Evolutionary conservation across 2,113 vertebrate species (phyloP), one percentile per base, ranked within the genome.

Genomic region (Perca fluviatilis): DNA sequence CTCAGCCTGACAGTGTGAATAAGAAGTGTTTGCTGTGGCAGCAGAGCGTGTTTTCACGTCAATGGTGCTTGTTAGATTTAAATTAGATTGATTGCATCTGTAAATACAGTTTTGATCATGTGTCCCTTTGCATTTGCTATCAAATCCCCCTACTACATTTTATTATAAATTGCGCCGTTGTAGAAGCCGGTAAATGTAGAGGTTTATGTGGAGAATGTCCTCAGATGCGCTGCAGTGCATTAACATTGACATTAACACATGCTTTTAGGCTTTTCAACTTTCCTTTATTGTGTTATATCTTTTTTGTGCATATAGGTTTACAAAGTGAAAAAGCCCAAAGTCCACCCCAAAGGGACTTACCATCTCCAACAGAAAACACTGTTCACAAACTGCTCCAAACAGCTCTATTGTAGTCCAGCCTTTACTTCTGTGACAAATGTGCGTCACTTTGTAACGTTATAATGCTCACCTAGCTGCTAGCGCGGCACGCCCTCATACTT

Each of bases 71-170:
- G 68, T 80, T 82, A 68, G 65, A 51, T 0, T 0, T 40, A 58
- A 77, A 78, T 79, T 79, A 49, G 60, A 85, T 81, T 77, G 75
- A 88, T 79, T 83, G 43, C 25, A 58, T 76, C 62, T 77, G 6
- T 49, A 70, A 69, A 49, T 54, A 27, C 56, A 19, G 2, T 21
- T 71, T 86, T 50, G 9, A 81, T 80, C 9, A 36, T 68, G 6
- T 69, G 27, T 74, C 62, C 13, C 30, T 62, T 78, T 71, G 21
- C 14, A 74, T 88, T 71, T 82, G 50, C 23, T 71, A 43, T 56
- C 46, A 66, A 77, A 77, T 9, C 14, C 5, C 50, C 11, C 1
- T 7, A 43, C 47, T 23, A 53, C 30, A 68, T 69, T 47, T 49
- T 43, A 43, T 25, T 43, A 27, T 27, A 21, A 56, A 54, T 40